These are phyloP conservation scores for Lasius platythorax DNA, from an alignment of 2,888 invertebrate species.

Conservation along the genomic window DNA sequence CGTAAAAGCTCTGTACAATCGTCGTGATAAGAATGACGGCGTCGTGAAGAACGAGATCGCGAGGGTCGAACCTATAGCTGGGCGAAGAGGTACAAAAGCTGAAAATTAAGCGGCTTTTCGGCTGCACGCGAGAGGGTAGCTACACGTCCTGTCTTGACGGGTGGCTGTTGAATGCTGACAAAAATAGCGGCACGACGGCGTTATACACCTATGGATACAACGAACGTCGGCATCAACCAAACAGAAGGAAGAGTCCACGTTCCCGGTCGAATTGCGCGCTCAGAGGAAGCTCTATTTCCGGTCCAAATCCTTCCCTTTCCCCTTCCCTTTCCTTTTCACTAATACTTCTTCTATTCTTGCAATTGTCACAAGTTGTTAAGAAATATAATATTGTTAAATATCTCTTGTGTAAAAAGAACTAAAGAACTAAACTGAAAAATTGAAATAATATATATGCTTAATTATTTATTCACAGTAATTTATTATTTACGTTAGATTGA, in stretches of 20 bases:
- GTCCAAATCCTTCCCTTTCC: slow-evolving; percentile 59
- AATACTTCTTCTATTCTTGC: not conserved
- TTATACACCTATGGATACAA: slow-evolving; percentile 66
- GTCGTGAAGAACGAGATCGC: not conserved
- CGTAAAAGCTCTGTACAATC: not conserved
- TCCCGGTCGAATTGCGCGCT: not conserved
- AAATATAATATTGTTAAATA: not conserved
- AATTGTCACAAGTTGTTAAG: not conserved
- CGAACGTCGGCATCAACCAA: slow-evolving; percentile 64
- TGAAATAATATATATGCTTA: not conserved
- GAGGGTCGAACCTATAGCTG: not conserved
- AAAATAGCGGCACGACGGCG: slow-evolving; percentile 76
- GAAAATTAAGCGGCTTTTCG: slow-evolving; percentile 42
- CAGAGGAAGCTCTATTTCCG: slow-evolving; percentile 80
- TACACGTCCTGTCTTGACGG: slow-evolving; percentile 63
- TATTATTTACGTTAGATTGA: too few relatives aligned
- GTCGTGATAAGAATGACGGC: not conserved
- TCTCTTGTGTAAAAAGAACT: not conserved
- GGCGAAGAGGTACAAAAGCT: slow-evolving; percentile 27
- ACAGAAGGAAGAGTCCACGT: slow-evolving; percentile 33
- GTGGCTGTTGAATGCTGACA: slow-evolving; percentile 73
- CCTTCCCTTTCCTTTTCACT: not conserved
- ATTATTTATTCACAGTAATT: too few relatives aligned
- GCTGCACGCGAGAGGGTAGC: slow-evolving; percentile 76
- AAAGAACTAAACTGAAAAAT: not conserved